A percentile compares a stretch with the other conserved stretches of the same genome.
Evolutionary conservation across 2,797 vertebrate genomes (phyloP).

Genomic region (Malacoctenus gilli): DNA sequence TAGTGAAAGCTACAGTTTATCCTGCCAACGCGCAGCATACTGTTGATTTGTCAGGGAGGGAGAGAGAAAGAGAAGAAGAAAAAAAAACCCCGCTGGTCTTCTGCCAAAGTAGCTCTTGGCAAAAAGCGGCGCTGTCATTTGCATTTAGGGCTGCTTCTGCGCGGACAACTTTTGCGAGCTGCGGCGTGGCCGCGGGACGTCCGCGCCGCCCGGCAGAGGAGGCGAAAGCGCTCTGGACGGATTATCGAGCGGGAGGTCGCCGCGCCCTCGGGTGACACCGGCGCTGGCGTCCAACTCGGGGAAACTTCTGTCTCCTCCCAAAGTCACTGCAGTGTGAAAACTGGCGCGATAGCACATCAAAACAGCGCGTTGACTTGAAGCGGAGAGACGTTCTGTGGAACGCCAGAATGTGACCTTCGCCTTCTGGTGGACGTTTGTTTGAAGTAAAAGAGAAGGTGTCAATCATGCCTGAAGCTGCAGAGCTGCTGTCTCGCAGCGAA

Average conservation of each 20-base stretch:
- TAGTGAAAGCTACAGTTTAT: slow-evolving; percentile 6
- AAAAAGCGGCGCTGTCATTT: slow-evolving; percentile 38
- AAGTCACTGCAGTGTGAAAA: too few species aligned
- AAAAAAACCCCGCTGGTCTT: slow-evolving; percentile 25
- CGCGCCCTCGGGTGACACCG: background rate
- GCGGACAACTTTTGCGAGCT: slow-evolving; percentile 42
- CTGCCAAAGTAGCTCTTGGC: slow-evolving; percentile 46
- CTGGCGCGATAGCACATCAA: too few species aligned
- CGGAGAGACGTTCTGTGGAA: too few species aligned
- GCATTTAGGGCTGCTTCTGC: slow-evolving; percentile 45
- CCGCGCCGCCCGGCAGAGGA: background rate
- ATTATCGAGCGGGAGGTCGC: background rate
- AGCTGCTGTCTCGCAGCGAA: too few species aligned
- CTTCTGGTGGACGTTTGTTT: too few species aligned
- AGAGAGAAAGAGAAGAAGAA: slow-evolving; percentile 9
- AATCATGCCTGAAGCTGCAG: too few species aligned
- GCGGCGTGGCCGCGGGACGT: slow-evolving; percentile 8
- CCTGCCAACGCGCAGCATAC: slow-evolving; percentile 16
- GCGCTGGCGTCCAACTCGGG: background rate
- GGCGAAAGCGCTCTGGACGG: slow-evolving; percentile 8
- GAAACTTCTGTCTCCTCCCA: too few species aligned
- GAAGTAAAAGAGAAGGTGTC: too few species aligned
- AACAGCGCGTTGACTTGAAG: too few species aligned
- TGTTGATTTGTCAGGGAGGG: slow-evolving; percentile 36
- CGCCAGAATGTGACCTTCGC: too few species aligned